phyloP scores from a whole-genome alignment of 2,888 invertebrate species.

The Stenotaenia linearis region DNA sequence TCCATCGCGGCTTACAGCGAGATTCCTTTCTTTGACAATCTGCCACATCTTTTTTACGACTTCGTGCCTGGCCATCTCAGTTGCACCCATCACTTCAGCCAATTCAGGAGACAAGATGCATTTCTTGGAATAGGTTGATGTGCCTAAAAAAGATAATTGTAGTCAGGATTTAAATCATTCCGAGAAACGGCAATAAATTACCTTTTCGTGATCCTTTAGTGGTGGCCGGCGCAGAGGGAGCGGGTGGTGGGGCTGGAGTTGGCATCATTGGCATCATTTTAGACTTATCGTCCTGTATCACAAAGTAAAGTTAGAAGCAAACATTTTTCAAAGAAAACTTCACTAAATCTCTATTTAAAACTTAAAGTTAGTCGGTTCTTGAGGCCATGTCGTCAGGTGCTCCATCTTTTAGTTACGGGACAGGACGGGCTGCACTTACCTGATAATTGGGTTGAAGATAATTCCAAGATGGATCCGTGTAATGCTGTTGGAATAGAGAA shows the following conservation, averaged over 20 bases:
- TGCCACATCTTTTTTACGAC: constrained; percentile 87
- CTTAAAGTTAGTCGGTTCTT: not conserved
- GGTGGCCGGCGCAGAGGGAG: constrained; percentile 2
- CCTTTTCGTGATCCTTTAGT: constrained; percentile 26
- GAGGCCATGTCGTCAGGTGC: not conserved
- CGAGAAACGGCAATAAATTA: not conserved
- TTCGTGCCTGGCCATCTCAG: constrained; percentile 77
- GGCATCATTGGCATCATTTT: constrained; percentile 24
- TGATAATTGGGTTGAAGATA: constrained; percentile 26
- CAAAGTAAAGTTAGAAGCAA: not conserved
- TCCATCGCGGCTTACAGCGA: constrained; percentile 55
- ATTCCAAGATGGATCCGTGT: constrained; percentile 26
- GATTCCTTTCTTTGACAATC: constrained; percentile 78
- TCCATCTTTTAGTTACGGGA: constrained; percentile 6
- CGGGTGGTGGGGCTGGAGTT: constrained; percentile 20
- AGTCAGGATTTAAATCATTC: not conserved
- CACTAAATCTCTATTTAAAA: not conserved
- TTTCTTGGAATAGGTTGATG: constrained; percentile 63
- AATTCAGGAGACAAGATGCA: constrained; percentile 78
- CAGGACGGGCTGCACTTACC: constrained; percentile 10
- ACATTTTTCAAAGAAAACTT: not conserved
- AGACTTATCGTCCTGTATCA: not conserved
- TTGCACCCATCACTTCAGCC: constrained; percentile 75
- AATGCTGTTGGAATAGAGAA: constrained; percentile 16
- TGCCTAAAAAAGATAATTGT: not conserved